Base-by-base conservation (phyloP, 2,888 invertebrate species). In the Andrena dorsata region DNA sequence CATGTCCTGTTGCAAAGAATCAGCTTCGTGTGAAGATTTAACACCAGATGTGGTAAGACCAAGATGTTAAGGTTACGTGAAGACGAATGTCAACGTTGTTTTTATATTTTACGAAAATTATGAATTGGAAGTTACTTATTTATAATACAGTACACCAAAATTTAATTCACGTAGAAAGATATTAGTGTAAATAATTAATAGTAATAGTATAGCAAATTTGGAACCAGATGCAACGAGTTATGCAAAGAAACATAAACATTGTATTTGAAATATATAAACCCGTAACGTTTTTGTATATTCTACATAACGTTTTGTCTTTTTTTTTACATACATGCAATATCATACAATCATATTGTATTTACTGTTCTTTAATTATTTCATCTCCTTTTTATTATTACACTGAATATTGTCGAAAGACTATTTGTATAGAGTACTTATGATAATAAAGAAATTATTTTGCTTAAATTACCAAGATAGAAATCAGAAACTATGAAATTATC, bases 31-130 rank as follows among this genome's bases (percentile, higher is more conserved):
- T 56, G 95, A 95, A 80, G 94, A 95, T 61, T 91, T 95, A 74
- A 95, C 95, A 75, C 96, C 96, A 80, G 95, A 96, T 92, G 93
- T 94, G 90, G 96, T 96, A 94, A 95, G 95, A 75, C 80, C 23
- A 41, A 32, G 10, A 32, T 16, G 63, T n/a, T 60, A 8, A 75
- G 71, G 72, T 82, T 77, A 78, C 23, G 7, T 16, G 26, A 13
- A 10, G 7, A 26, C 28, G n/a, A 20, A 30, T 30, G 6, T 65
- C 41, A 51, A 7, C 16, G 13, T 35, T 68, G 23, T 56, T 56
- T 56, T 56, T 26, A 26, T 23, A 23, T 20, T 20, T n/a, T 8
- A 4, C 23, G 20, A 20, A 26, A 56, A 56, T 2, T 23, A 20
- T 56, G 3, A 56, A 26, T 10, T 10, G 10, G 13, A 26, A 3